Evolutionary conservation across 2,113 vertebrate genomes (phyloP).

Genomic region (Zonotrichia leucophrys): DNA sequence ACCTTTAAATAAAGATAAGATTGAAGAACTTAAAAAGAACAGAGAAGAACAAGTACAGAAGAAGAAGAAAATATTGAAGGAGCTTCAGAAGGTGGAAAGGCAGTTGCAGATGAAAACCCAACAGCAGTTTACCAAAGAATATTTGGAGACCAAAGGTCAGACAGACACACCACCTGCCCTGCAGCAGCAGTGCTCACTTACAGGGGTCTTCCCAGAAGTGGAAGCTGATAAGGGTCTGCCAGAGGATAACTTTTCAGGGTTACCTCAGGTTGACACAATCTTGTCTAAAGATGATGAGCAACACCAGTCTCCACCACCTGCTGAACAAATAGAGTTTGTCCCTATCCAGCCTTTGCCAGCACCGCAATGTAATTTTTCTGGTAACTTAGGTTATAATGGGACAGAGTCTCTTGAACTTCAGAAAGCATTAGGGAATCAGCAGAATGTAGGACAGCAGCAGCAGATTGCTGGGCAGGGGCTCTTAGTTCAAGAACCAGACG

Average conservation of each 20-base stretch:
- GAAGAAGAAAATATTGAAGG: conserved; percentile 99
- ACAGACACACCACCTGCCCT: conserved; percentile 79
- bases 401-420: conserved; percentile 91
- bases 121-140: conserved; percentile 99
- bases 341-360: conserved; percentile 90
- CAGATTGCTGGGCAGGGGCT: conserved; percentile 86
- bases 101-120: conserved; percentile 99
- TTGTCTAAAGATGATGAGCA: conserved; percentile 83
- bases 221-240: conserved; percentile 76
- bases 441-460: conserved; percentile 86
- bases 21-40: conserved; percentile 99
- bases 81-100: conserved; percentile 98
- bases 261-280: conserved; percentile 90
- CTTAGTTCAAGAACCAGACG: conserved; percentile 90
- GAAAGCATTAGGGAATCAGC: conserved; percentile 88
- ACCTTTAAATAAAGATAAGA: conserved; percentile 99
- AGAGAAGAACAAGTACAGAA: conserved; percentile 99
- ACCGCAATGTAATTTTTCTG: conserved; percentile 86
- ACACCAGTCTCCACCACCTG: conserved; percentile 71
- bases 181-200: conserved; percentile 84
- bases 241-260: conserved; percentile 86
- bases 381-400: conserved; percentile 86
- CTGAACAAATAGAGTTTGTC: conserved; percentile 86
- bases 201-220: conserved; percentile 83
- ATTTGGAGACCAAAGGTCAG: conserved; percentile 97